Base-by-base conservation (phyloP, 2,888 invertebrate species). In the Parnassius apollo region DNA sequence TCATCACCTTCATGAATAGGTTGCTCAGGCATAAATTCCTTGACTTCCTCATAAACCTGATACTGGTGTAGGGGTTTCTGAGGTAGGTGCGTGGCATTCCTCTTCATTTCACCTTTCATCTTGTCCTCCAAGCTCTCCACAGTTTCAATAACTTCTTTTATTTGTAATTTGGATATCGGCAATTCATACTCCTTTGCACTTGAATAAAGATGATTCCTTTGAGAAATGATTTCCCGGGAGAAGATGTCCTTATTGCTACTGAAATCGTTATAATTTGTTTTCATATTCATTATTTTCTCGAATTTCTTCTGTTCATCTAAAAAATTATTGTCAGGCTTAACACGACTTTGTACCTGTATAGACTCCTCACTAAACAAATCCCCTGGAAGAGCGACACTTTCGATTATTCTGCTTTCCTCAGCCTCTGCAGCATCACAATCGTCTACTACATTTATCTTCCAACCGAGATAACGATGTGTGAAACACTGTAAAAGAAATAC, bases 361-460 rank as follows among this genome's bases (percentile, higher is more conserved):
- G 96, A 95, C 71, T 92, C 92, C 75, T 92, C 89, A 60, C 82
- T 82, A 18, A 76, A 77, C 61, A 88, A 78, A 67, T 89, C 85
- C 58, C 81, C 80, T 12, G 88, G 85, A 3, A 86, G 83, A 1
- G 83, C 77, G 2, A 89, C 74, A 7, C 81, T 82, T 68, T 93
- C 88, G 4, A 89, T 85, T 69, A 90, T 82, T 12, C 86, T 89
- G 71, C 91, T 93, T 59, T 93, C 92, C 75, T 93, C 93, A 25
- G 92, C 94, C 54, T 93, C 92, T 1, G 84, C 80, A 63, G 81
- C 83, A 69, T 96, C 96, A 77, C 97, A 98, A 54, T 93, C 93
- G 82, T 98, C 98, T 68, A 96, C 92, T 1, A 99, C 97, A 83
- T 97, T 95, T 74, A 99, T 98, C 89, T 97, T 98, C 97, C 98